Percentiles rank a stretch among this genome's conserved stretches.
Conservation (phyloP, 64 coral and sea anemone genomes). For the Porites lutea region DNA sequence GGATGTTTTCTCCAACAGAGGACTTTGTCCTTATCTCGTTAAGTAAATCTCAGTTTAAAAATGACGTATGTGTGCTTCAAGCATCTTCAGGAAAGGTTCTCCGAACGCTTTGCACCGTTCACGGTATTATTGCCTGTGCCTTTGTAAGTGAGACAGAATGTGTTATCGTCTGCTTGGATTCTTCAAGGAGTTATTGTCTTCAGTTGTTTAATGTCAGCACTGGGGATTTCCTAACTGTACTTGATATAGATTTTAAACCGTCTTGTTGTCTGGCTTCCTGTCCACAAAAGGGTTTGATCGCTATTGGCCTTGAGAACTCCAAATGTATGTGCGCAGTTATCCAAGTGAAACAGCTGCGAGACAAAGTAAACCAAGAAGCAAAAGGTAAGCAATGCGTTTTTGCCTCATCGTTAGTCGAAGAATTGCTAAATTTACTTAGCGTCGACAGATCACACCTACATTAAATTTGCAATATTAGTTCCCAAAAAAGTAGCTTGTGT, state of each 20-base stretch:
- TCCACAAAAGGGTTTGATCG: background rate
- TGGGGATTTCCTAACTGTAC: background rate
- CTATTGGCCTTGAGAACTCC: background rate
- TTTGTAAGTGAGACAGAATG: background rate
- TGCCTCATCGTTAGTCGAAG: too few relatives aligned
- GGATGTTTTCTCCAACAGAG: conserved; percentile 22
- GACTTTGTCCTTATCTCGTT: background rate
- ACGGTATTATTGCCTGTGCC: too few relatives aligned
- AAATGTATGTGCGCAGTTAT: background rate
- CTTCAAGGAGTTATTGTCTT: background rate
- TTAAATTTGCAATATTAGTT: too few relatives aligned
- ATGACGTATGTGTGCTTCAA: background rate
- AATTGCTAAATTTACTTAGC: too few relatives aligned
- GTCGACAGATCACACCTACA: too few relatives aligned
- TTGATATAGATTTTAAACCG: background rate
- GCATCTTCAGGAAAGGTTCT: background rate
- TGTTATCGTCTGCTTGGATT: background rate
- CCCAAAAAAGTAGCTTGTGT: too few relatives aligned
- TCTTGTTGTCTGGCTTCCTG: background rate
- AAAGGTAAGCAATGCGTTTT: background rate
- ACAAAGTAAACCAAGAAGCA: background rate
- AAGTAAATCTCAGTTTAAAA: background rate
- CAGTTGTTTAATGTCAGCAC: background rate
- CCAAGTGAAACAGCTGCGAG: background rate
- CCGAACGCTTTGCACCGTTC: background rate